Evolutionary conservation across 2,888 invertebrate genomes (phyloP).

Genomic region (Latrodectus hesperus): DNA sequence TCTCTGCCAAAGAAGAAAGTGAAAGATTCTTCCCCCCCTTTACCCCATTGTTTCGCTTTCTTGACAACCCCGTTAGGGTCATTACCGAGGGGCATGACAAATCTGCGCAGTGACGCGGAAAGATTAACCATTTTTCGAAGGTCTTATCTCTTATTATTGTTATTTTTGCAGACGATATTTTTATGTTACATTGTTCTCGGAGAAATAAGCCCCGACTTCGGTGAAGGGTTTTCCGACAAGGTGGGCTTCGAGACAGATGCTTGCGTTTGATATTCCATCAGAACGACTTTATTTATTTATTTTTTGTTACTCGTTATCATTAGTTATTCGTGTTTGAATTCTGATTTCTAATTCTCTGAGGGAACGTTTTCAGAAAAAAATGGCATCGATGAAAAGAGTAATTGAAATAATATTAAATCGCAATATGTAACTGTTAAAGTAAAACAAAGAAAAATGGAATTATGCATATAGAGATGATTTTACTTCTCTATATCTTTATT

Average conservation of each 20-base stretch:
- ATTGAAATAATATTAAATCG: no score
- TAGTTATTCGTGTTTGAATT: no score
- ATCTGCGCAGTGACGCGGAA: constrained; percentile 60
- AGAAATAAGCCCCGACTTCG: constrained; percentile 31
- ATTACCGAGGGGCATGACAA: constrained; percentile 59
- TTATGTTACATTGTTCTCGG: constrained; percentile 68
- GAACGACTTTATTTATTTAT: constrained; percentile 6
- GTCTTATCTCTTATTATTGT: constrained; percentile 61
- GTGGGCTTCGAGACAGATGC: constrained; percentile 15
- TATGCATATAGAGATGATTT: no score
- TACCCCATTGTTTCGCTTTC: constrained; percentile 39
- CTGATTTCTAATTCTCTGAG: no score
- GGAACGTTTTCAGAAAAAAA: no score
- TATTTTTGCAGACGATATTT: constrained; percentile 51
- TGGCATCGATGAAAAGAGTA: no score
- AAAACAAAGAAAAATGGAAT: no score
- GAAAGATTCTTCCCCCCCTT: neutral
- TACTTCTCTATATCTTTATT: no score
- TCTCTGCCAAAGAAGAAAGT: neutral
- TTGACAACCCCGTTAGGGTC: constrained; percentile 47
- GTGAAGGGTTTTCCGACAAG: neutral
- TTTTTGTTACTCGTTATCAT: neutral
- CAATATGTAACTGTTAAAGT: no score
- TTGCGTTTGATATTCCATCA: neutral
- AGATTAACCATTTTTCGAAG: constrained; percentile 64